These are phyloP conservation scores for Acyrthosiphon pisum DNA, from an alignment of 1,140 invertebrate genomes.

Conservation along the genomic window DNA sequence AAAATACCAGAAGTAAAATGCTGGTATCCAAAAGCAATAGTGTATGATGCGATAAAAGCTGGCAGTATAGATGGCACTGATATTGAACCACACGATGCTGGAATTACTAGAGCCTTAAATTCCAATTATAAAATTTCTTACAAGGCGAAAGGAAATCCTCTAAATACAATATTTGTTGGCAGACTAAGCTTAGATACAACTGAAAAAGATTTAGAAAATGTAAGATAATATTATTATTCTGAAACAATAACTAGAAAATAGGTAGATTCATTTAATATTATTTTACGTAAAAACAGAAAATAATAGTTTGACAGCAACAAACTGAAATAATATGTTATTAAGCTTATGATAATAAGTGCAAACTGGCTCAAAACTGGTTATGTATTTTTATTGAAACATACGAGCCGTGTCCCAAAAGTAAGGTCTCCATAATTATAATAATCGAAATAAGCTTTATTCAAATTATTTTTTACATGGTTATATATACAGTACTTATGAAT, in stretches of 20 bases:
- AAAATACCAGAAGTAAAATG: slow-evolving; percentile 60
- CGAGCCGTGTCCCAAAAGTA: too few species aligned
- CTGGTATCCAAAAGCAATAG: slow-evolving; percentile 67
- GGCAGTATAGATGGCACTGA: slow-evolving; percentile 88
- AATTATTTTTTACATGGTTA: too few species aligned
- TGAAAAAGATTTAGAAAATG: slow-evolving; percentile 64
- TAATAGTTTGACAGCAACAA: not conserved
- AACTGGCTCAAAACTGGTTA: not conserved
- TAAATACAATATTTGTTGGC: slow-evolving; percentile 80
- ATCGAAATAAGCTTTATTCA: too few species aligned
- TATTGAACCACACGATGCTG: slow-evolving; percentile 81
- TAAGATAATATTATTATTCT: slow-evolving; percentile 24
- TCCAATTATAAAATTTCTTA: slow-evolving; percentile 75
- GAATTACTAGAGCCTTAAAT: slow-evolving; percentile 75
- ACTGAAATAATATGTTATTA: too few species aligned
- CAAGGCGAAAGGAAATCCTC: slow-evolving; percentile 73
- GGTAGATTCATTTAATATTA: not conserved
- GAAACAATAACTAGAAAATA: not conserved
- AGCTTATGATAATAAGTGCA: too few species aligned
- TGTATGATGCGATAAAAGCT: slow-evolving; percentile 74
- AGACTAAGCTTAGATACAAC: slow-evolving; percentile 77
- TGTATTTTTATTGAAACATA: not conserved
- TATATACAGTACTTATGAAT: too few species aligned
- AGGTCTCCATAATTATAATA: too few species aligned
- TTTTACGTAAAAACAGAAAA: not conserved